Percentiles rank a stretch among this genome's conserved stretches.
Conservation (phyloP, 2,888 invertebrate species). For the Acanthosoma haemorrhoidale region DNA sequence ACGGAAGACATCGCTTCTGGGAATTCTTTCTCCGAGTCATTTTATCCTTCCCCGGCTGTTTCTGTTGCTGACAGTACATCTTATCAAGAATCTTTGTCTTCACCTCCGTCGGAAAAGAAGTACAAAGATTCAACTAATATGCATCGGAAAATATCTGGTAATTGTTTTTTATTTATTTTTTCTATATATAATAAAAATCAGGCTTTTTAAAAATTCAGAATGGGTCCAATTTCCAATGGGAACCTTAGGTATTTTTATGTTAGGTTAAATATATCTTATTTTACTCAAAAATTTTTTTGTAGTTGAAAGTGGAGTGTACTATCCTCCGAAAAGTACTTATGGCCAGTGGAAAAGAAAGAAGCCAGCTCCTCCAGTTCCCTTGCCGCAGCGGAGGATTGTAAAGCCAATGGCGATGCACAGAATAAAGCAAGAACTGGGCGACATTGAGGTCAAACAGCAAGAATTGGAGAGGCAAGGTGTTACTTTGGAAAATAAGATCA, state of each 20-base stretch:
- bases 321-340: constrained; percentile 55
- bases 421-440: constrained; percentile 63
- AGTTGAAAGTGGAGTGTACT: constrained; percentile 31
- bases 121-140: constrained; percentile 25
- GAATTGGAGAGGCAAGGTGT: constrained; percentile 87
- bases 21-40: not conserved
- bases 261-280: not conserved
- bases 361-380: constrained; percentile 66
- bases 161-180: not conserved
- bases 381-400: constrained; percentile 57
- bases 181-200: too few species aligned
- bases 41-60: constrained; percentile 3
- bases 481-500: constrained; percentile 81
- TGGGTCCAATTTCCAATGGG: too few species aligned
- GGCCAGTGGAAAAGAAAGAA: constrained; percentile 71
- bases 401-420: constrained; percentile 51
- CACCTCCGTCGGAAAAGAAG: constrained; percentile 25
- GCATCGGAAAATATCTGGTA: constrained; percentile 20
- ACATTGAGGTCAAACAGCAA: constrained; percentile 80
- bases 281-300: too few species aligned
- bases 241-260: not conserved
- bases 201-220: too few species aligned
- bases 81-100: constrained; percentile 23
- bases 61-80: constrained; percentile 1
- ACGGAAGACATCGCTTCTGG: not conserved